Conservation (phyloP, 2,797 vertebrate genomes). For the Triplophysa yarkandensis region DNA sequence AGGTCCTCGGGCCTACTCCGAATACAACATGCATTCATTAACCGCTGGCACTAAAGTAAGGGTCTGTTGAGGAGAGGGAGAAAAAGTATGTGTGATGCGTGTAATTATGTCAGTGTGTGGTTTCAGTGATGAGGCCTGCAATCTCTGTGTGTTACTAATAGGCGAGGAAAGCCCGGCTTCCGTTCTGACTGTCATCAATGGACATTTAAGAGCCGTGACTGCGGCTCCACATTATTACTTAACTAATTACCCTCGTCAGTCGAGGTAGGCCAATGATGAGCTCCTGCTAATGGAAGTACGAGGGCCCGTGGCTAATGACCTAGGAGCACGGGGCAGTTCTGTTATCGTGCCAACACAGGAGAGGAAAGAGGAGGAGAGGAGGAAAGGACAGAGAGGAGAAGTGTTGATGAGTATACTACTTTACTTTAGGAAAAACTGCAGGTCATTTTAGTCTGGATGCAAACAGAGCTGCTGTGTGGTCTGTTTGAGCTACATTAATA, state of each 20-base stretch:
- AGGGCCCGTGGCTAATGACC: conserved; percentile 57
- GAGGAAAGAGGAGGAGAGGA: conserved; percentile 30
- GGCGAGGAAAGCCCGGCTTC: conserved; percentile 52
- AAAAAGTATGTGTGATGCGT: conserved; percentile 50
- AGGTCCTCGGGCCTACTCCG: conserved; percentile 45
- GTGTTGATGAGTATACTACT: not conserved
- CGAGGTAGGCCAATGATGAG: conserved; percentile 61
- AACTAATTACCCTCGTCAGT: conserved; percentile 63
- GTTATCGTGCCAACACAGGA: conserved; percentile 26
- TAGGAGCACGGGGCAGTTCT: conserved; percentile 39
- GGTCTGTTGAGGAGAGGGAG: not conserved
- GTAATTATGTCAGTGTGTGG: conserved; percentile 61
- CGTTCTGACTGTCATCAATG: conserved; percentile 58
- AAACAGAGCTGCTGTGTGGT: not conserved
- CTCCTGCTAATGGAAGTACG: conserved; percentile 61
- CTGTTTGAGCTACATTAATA: not conserved
- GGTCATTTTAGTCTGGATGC: not conserved
- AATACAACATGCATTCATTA: conserved; percentile 59
- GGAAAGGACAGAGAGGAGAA: conserved; percentile 6
- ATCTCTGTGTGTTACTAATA: conserved; percentile 56
- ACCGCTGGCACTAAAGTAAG: conserved; percentile 45
- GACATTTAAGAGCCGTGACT: conserved; percentile 56
- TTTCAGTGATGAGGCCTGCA: conserved; percentile 53
- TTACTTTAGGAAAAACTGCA: not conserved
- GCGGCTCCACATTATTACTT: conserved; percentile 62